Evolutionary conservation across 2,113 vertebrate species (phyloP), one percentile per base, ranked within the genome.

Genomic region (Neotoma lepida): DNA sequence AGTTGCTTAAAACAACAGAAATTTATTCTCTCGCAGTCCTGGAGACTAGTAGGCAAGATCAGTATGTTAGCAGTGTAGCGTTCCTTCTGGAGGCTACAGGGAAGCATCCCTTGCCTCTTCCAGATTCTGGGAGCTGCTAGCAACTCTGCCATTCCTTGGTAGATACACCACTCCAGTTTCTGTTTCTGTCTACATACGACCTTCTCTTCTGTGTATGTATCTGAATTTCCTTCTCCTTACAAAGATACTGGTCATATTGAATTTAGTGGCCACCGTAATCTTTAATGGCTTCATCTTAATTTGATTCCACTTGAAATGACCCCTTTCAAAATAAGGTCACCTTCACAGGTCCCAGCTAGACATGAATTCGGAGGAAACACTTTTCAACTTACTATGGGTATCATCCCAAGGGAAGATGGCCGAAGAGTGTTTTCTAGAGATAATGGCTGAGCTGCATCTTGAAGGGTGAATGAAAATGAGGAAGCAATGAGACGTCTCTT

Each of bases 321-420:
- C 87, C 58, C 63, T 77, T 91, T 91, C 78, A 74, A 89, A 77
- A 86, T 82, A 91, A 76, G 49, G 9, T 85, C 28, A 41, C 39
- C 58, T 86, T 77, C 61, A 28, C 39, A 78, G 39, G 4, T 91
- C 86, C 56, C 49, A 63, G 63, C 56, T 26, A 30, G 46, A 84
- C 35, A 61, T 41, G 10, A n/a, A 24, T 90, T 51, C 39, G 41
- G 64, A 41, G 26, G 12, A 12, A 63, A 86, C 33, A 61, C 64
- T 91, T 26, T 54, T 90, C 46, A 92, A 49, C 10, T 35, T 46
- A 82, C 61, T 61, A 54, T 35, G 44, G 64, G 14, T 58, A 61
- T 88, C 41, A 54, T 44, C 54, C 13, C 56, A 24, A 35, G 74
- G 82, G 28, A 30, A 91, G 46, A 85, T n/a, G 20, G 76, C 58